These are phyloP conservation scores for Halcyon smyrnensis DNA, from an alignment of 2,797 vertebrate species.

Conservation along the genomic window DNA sequence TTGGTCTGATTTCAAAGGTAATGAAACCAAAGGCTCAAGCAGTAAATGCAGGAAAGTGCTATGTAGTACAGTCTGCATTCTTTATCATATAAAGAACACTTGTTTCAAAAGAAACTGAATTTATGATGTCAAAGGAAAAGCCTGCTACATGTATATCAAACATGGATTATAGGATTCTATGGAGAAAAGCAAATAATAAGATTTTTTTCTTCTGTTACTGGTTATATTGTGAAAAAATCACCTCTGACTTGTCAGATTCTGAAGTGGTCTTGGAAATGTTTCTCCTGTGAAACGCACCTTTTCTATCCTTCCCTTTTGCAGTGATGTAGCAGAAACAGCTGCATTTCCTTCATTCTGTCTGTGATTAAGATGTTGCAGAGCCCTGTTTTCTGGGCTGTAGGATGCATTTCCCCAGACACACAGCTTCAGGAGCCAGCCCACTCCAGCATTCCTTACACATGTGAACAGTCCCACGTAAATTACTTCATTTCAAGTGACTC, in stretches of 20 bases:
- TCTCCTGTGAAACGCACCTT: neutral
- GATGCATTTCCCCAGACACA: neutral
- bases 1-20: neutral
- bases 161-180: neutral
- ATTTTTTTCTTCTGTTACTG: neutral
- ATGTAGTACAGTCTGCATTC: neutral
- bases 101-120: neutral
- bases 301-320: neutral
- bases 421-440: neutral
- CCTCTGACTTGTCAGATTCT: neutral
- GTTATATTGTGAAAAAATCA: neutral
- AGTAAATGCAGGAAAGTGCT: neutral
- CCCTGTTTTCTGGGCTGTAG: accelerated
- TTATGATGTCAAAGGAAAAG: neutral
- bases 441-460: accelerated
- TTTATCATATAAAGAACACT: neutral
- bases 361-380: neutral
- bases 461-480: accelerated
- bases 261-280: neutral
- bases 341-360: neutral
- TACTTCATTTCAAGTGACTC: neutral
- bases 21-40: neutral
- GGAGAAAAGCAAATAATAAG: neutral
- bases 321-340: neutral
- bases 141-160: neutral